Evolutionary conservation across 1,140 invertebrate species (phyloP), one percentile per base, ranked within the genome.

Genomic region (Cepaea nemoralis): DNA sequence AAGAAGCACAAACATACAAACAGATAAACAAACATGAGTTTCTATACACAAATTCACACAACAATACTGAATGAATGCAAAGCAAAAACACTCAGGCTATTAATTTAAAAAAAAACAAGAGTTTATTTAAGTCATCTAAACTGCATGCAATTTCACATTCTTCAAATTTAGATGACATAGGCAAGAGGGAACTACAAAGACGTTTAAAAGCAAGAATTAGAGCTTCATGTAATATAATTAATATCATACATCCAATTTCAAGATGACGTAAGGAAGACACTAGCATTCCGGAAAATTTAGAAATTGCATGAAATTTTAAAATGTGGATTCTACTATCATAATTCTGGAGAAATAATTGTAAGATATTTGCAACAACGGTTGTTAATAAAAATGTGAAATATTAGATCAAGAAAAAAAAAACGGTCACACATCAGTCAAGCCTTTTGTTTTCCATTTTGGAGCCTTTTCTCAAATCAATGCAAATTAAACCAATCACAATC

Each of bases 71-170:
- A 75, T 50, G 6, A 50, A 37, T 37, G n/a, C 42, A 48, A 37
- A 27, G 27, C 55, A 77, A 35, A 16, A 77, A 59, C 35, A 66
- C n/a, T 12, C 14, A 66, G 40, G 22, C 33, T 69, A 59, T n/a
- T n/a, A n/a, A n/a, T n/a, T n/a, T n/a, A n/a, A n/a, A n/a, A 31
- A 69, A 77, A 78, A 78, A 78, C 19, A 75, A 63, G 39, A 16
- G 77, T 78, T 78, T 78, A 78, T 78, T 78, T 78, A n/a, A 48
- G 37, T 78, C 77, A 42, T 78, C 77, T 78, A 78, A 78, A 78
- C 39, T 69, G 77, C 77, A 78, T 78, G 77, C 77, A 33, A 78
- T 42, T 78, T 69, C 59, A 78, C 66, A 78, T 45, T 10, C 63
- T n/a, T 24, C 31, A 78, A 78, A 45, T 35, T 40, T n/a, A 59